Base-by-base conservation (phyloP, 2,113 vertebrate genomes). In the Lepus timidus region DNA sequence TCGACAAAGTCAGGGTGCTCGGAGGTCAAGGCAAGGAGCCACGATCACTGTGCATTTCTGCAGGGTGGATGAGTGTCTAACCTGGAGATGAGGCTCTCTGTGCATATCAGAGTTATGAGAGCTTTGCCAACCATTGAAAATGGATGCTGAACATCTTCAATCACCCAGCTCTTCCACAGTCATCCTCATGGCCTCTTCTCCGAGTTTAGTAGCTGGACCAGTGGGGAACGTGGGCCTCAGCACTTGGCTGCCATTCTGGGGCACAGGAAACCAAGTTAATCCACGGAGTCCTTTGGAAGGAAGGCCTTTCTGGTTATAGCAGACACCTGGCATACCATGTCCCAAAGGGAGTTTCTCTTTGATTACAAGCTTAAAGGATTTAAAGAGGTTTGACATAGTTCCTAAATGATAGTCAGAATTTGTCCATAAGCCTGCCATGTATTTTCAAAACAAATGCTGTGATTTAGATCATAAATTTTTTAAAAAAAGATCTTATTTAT, bases 371-470 rank as follows among this genome's bases (percentile, higher is more conserved):
- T 76, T 91, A 76, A 19, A 49, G 71, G 86, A 23, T 92, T 90
- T 83, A 94, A 74, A 93, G 75, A 84, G 51, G 64, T 84, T 39
- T 61, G 31, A 49, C 8, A 7, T 10, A 68, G 33, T 51, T 25
- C 64, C 86, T 89, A 52, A 96, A 90, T 85, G 75, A 9, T 51
- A 84, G 61, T 67, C 6, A 33, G 4, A 74, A 74, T 85, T 79
- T 89, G 23, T 90, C 44, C 85, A 12, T 74, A 55, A 84, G 62
- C 36, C 20, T 16, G 14, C 0, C 67, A 10, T 88, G 3, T 94
- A 89, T 95, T 85, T 88, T 49, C 75, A 65, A 81, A 95, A 31
- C 51, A 95, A 87, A 89, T 93, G 61, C 62, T 93, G 31, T 12
- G 29, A 75, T 85, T 93, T 52, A 85, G 75, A 81, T 90, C 17